Evolutionary conservation across 2,113 vertebrate genomes (phyloP), one percentile per base, ranked within the genome.

Genomic region (Corythornis vintsioides): DNA sequence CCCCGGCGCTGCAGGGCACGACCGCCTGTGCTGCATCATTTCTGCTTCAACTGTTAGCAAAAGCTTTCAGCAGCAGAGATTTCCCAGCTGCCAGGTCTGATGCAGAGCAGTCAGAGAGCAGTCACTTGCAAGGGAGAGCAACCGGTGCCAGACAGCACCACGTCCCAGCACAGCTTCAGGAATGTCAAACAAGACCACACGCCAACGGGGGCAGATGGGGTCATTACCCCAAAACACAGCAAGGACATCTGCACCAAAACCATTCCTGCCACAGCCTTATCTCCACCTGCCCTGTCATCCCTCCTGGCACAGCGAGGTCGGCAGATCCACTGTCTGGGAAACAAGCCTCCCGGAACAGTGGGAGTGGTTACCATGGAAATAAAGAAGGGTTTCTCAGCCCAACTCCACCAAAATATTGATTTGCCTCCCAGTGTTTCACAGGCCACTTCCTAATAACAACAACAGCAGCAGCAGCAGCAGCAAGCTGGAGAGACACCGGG

Each of bases 281-380:
- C 81, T 67, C 42, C 61, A 86, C 86, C 94, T 89, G 75, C 52
- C 66, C 79, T 22, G 38, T 12, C 90, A 38, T 67, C 69, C 84
- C 86, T 80, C 76, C 65, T 20, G 83, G 96, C 91, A 93, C 92
- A 88, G 92, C 18, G 59, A 96, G 93, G 77, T 78, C 59, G 17
- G 55, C 61, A 61, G 86, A 94, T 94, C 92, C 42, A 15, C 96
- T 96, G 93, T 88, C 89, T 96, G 97, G 94, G 84, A 98, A 97
- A 97, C 83, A 90, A 59, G 96, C 94, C 95, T 96, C 94, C 93
- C 26, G 28, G 83, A 96, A 76, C 47, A 86, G 80, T 71, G 86
- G 91, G 93, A 96, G 85, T 91, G 67, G 97, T 98, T 98, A 92
- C 98, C 97, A 98, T 98, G 97, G 97, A 97, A 97, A 98, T 98